Conservation (phyloP, 2,113 vertebrate species). For the Chinchilla lanigera region DNA sequence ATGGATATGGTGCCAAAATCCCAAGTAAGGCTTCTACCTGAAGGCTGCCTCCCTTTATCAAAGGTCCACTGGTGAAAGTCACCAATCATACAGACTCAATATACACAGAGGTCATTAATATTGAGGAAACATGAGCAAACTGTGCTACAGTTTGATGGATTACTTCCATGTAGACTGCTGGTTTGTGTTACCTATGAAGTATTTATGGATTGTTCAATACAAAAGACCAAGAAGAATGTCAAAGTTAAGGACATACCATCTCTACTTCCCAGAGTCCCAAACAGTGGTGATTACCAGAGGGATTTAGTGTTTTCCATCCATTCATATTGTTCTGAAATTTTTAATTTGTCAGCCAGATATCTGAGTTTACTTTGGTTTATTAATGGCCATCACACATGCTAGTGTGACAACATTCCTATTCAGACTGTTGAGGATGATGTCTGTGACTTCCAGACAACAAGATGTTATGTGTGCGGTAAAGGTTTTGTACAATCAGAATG, state of each 20-base stretch:
- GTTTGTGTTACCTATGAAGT: neutral
- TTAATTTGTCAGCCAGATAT: neutral
- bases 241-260: neutral
- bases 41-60: neutral
- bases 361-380: neutral
- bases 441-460: neutral
- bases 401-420: neutral
- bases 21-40: fast-evolving
- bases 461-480: neutral
- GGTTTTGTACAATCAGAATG: neutral
- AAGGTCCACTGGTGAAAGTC: neutral
- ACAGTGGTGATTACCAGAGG: neutral
- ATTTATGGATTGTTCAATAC: neutral
- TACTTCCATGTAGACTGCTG: neutral
- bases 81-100: neutral
- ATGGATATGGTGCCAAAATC: neutral
- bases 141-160: neutral
- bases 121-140: neutral
- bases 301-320: neutral
- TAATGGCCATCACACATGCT: neutral
- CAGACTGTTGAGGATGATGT: neutral
- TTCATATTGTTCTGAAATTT: neutral
- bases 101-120: neutral
- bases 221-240: neutral
- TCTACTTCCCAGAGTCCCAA: neutral